A percentile compares a stretch with the other conserved stretches of the same genome.
phyloP scores from a whole-genome alignment of 2,113 vertebrate genomes.

The Oncorhynchus tshawytscha region DNA sequence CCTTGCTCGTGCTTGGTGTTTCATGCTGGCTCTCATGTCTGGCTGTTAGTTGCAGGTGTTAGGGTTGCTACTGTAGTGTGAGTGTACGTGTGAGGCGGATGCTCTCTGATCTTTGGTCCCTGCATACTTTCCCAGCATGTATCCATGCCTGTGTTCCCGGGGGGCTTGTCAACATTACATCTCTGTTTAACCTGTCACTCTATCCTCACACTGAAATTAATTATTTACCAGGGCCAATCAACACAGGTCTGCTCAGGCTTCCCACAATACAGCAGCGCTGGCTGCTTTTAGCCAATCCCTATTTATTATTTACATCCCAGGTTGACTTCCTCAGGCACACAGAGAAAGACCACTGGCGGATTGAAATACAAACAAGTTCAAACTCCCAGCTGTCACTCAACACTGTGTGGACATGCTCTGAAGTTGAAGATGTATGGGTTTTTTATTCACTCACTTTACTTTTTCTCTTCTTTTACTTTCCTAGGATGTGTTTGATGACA shows the following conservation, averaged over 20 bases:
- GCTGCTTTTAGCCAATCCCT: constrained; percentile 10
- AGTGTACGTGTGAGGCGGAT: neutral
- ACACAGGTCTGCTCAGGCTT: neutral
- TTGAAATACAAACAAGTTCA: constrained; percentile 23
- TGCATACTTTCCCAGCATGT: neutral
- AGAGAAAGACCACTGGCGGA: constrained; percentile 4
- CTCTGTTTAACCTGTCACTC: constrained; percentile 32
- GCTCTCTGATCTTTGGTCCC: neutral
- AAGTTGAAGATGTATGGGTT: neutral
- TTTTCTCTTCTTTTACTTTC: neutral
- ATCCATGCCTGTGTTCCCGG: neutral
- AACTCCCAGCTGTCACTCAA: neutral
- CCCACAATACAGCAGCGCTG: constrained; percentile 9
- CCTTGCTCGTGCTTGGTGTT: too few relatives aligned
- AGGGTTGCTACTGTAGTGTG: neutral
- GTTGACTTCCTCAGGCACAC: neutral
- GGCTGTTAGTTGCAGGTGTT: neutral
- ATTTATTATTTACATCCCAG: constrained; percentile 32
- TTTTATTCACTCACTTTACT: neutral
- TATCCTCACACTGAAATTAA: constrained; percentile 14
- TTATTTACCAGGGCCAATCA: constrained; percentile 33
- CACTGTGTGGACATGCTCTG: neutral
- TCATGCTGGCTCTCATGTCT: neutral
- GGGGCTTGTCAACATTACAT: constrained; percentile 17
- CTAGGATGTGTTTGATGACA: too few relatives aligned